A percentile compares a stretch with the other conserved stretches of the same genome.
phyloP scores from a whole-genome alignment of 2,797 vertebrate species.

The Adelosebastes latens region DNA sequence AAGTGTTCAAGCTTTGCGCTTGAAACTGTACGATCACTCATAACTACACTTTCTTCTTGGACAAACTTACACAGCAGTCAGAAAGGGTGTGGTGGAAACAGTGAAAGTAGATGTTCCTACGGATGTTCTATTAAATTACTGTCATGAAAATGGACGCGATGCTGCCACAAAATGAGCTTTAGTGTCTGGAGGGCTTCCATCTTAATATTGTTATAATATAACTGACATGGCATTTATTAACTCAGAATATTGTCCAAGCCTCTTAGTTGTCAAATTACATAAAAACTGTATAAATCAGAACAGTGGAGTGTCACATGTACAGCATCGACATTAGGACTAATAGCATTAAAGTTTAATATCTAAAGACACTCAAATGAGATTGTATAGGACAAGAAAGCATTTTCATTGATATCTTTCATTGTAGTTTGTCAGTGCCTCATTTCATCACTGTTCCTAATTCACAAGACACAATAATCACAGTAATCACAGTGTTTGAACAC shows the following conservation, averaged over 20 bases:
- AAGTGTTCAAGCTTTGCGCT: neutral
- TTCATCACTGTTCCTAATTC: neutral
- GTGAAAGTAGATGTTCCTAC: neutral
- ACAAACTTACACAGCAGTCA: slow-evolving; percentile 11
- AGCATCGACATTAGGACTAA: neutral
- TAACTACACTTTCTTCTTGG: neutral
- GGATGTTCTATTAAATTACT: slow-evolving; percentile 40
- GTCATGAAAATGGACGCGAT: slow-evolving; percentile 25
- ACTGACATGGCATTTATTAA: slow-evolving; percentile 49
- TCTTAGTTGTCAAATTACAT: slow-evolving; percentile 39
- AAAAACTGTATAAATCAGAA: slow-evolving; percentile 23
- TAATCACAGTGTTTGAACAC: neutral
- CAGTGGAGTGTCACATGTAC: slow-evolving; percentile 2
- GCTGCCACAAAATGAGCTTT: slow-evolving; percentile 28
- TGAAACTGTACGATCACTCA: neutral
- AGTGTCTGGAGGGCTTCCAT: slow-evolving; percentile 36
- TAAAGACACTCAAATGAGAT: neutral
- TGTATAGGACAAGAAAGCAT: neutral
- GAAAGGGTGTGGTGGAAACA: slow-evolving; percentile 28
- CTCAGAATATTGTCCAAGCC: slow-evolving; percentile 22
- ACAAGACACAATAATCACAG: neutral
- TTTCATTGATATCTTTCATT: neutral
- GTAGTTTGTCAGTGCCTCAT: neutral
- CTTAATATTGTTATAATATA: slow-evolving; percentile 13
- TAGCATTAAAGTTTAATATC: neutral